A percentile compares a stretch with the other conserved stretches of the same genome.
Evolutionary conservation across 2,888 invertebrate species (phyloP).

Genomic region (Drosophila picticornis): DNA sequence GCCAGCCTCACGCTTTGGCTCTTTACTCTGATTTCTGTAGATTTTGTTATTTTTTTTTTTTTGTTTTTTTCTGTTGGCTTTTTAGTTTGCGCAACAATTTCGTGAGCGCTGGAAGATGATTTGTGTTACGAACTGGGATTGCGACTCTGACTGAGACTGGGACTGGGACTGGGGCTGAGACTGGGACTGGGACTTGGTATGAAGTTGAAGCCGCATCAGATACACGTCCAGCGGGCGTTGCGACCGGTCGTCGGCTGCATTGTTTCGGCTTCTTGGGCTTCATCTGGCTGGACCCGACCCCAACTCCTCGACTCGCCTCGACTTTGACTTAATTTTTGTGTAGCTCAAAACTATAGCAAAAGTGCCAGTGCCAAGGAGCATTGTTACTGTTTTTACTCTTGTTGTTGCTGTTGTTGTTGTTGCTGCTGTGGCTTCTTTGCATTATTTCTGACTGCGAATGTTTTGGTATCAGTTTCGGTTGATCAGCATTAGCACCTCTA

Average conservation of each 20-base stretch:
- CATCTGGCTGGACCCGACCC: conserved; percentile 46
- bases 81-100: conserved; percentile 83
- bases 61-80: conserved; percentile 50
- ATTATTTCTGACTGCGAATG: conserved; percentile 60
- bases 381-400: conserved; percentile 54
- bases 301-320: conserved; percentile 17
- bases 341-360: conserved; percentile 57
- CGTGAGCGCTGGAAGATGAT: conserved; percentile 84
- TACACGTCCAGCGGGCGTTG: conserved; percentile 81
- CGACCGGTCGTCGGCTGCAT: conserved; percentile 73
- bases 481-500: conserved; percentile 80
- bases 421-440: conserved; percentile 67
- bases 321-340: conserved; percentile 75
- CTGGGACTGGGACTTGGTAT: conserved; percentile 14
- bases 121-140: conserved; percentile 78
- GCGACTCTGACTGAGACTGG: conserved; percentile 34
- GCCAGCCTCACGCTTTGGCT: conserved; percentile 78
- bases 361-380: conserved; percentile 44
- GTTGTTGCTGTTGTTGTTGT: conserved; percentile 24
- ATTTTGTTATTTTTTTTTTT: conserved; percentile 28
- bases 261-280: conserved; percentile 55
- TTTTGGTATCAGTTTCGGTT: conserved; percentile 74
- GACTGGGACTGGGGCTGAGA: conserved; percentile 4
- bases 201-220: conserved; percentile 71
- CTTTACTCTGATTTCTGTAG: conserved; percentile 76